Evolutionary conservation across 2,888 invertebrate genomes (phyloP), one percentile per base, ranked within the genome.

Genomic region (Caenorhabditis macrosperma): DNA sequence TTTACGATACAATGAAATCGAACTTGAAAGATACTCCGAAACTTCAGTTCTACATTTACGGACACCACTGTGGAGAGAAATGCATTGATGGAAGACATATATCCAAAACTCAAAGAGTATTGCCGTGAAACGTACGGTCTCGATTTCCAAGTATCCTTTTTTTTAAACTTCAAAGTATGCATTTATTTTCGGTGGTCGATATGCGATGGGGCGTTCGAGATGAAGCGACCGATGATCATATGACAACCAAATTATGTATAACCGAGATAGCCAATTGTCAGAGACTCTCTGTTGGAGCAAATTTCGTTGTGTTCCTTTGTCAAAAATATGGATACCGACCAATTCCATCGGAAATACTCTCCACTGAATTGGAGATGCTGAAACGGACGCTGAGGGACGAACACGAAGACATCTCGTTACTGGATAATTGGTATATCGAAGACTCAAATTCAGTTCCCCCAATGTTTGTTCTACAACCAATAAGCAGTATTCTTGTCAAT

Each of bases 161-260:
- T 10, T 41, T 12, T 59, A 10, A n/a, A 26, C 12, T 20, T 50
- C 55, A 6, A 2, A 26, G 30, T 7, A 30, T 15, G 9, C 7
- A 20, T 10, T 5, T n/a, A 24, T 20, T 79, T 4, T 86, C 96
- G 96, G 97, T 97, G 2, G 97, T 97, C 30, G 97, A 97, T 92
- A 97, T 97, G 97, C 93, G 97, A 89, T 97, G 97, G 97, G 97
- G 97, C 5, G 97, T 97, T 0, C 93, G 97, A 89, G 97, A 98
- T 90, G 97, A 97, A 92, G 97, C 97, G 0, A 98, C 97, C 0
- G 97, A 98, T 90, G 98, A 98, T 93, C 98, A 98, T 92, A 97
- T 97, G 97, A 98, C 97, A 22, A 97, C 97, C 0, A 96, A 97
- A 89, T 93, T 98, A 0, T 98, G 98, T 91, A 97, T 98, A 96